Base-by-base conservation (phyloP, 2,888 invertebrate genomes). In the Lycia hirtaria region DNA sequence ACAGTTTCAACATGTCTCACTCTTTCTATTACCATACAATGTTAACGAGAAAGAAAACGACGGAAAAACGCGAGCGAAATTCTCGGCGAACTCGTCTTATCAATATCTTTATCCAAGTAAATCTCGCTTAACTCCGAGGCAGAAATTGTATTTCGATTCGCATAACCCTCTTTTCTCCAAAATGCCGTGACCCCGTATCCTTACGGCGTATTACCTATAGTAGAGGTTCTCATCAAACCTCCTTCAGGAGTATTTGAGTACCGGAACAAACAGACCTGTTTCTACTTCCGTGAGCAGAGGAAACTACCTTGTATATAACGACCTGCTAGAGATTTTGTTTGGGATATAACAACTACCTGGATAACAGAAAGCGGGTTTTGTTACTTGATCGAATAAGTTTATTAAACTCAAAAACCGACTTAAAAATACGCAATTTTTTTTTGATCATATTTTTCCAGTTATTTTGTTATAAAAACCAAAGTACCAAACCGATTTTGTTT, bases 181-280 rank as follows among this genome's bases (percentile, higher is more conserved):
- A 56, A 37, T 38, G 30, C 44, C 49, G 30, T 32, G 38, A 22
- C 44, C 40, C 17, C 32, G 40, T 44, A 44, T 35, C 40, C 44
- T 49, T 44, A 44, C n/a, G 24, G 50, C 30, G 15, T 49, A 56
- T 50, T 57, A 56, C 56, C 38, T 45, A 32, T 44, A 50, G 30
- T 43, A 30, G 47, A 43, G 37, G 24, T 41, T 28, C 60, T 61
- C 56, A 61, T 64, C 61, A 61, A 63, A 61, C 54, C 59, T 41
- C 40, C 49, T 62, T 59, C 41, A 62, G 44, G 40, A 52, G 51
- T 61, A 64, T 64, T 60, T 56, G 52, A 64, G 62, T 47, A 33
- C 59, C 61, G 64, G 64, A 64, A 64, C 62, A 64, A 62, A 64
- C 62, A 62, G 54, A 64, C 37, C 51, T 56, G 59, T 62, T 62